Conservation (phyloP, 2,797 vertebrate genomes). For the Pachyuromys duprasi region DNA sequence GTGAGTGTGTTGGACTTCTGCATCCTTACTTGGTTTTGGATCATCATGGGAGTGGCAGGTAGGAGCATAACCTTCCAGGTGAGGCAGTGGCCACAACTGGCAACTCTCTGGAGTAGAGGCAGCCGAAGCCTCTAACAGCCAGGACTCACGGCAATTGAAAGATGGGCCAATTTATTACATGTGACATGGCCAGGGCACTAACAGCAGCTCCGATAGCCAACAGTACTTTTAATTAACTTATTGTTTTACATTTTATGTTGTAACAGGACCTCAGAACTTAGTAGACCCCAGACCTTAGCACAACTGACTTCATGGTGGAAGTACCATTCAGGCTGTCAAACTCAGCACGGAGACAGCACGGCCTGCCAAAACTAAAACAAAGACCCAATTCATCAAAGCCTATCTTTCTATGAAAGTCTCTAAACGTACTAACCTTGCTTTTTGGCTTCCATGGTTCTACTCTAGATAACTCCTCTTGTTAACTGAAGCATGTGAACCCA, state of each 20-base stretch:
- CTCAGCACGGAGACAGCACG: background rate
- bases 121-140: background rate
- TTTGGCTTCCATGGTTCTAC: background rate
- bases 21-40: background rate
- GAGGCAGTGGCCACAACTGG: background rate
- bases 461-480: background rate
- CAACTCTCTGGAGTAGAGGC: background rate
- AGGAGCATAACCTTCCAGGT: background rate
- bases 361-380: background rate
- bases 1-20: background rate
- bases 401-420: background rate
- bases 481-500: background rate
- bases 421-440: background rate
- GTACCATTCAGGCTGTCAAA: background rate
- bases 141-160: background rate
- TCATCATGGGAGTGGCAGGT: background rate
- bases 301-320: background rate
- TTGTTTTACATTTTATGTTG: background rate
- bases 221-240: background rate
- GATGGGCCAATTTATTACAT: background rate
- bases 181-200: background rate
- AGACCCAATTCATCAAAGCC: background rate
- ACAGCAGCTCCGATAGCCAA: background rate
- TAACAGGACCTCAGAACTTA: background rate
- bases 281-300: background rate